Percentiles rank a stretch among this genome's conserved stretches.
Evolutionary conservation across 2,888 invertebrate species (phyloP).

Genomic region (Ametastegia equiseti): DNA sequence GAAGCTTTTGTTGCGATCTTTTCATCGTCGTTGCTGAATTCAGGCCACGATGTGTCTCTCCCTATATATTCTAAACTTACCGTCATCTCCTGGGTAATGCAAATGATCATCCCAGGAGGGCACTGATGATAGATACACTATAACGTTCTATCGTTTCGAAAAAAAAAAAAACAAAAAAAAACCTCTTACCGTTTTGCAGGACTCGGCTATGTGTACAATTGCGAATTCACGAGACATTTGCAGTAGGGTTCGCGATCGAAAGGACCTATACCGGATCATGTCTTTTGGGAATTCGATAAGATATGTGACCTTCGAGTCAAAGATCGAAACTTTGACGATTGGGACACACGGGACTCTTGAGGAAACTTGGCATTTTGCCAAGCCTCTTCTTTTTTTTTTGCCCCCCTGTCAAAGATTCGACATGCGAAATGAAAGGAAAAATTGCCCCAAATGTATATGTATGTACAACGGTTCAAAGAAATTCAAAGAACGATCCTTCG

Average conservation of each 20-base stretch:
- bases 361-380: conserved; percentile 17
- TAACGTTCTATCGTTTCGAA: background rate
- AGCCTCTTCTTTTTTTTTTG: background rate
- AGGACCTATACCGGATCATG: background rate
- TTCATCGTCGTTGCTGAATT: conserved; percentile 61
- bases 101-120: conserved; percentile 53
- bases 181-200: background rate
- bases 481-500: background rate
- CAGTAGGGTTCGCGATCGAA: background rate
- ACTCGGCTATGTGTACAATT: background rate
- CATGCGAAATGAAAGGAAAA: background rate
- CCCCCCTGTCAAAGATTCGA: background rate
- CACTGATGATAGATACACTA: conserved; percentile 36
- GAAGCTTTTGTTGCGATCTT: conserved; percentile 58
- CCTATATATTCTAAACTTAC: conserved; percentile 61
- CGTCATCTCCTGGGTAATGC: conserved; percentile 46
- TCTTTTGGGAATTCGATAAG: background rate
- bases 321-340: conserved; percentile 22
- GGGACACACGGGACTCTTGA: background rate
- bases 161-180: background rate
- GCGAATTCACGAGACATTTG: conserved; percentile 19
- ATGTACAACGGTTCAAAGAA: background rate
- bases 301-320: conserved; percentile 24
- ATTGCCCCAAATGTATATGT: background rate
- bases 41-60: conserved; percentile 59